Base-by-base conservation (phyloP, 53 echinoderm and acorn worm genomes). In the Stichopus horrens region DNA sequence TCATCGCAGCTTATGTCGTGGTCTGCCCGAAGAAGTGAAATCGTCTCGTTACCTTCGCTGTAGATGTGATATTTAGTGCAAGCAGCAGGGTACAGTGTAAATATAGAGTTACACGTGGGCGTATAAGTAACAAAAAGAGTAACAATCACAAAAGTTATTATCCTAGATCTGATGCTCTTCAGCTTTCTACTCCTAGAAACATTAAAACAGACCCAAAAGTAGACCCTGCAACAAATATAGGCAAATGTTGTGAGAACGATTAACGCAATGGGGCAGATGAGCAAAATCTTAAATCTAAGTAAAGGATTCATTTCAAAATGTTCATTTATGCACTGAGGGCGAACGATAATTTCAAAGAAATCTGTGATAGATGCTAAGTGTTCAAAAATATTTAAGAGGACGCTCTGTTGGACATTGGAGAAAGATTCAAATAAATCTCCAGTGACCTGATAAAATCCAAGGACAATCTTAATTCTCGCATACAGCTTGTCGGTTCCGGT, bases 31-130 rank as follows among this genome's bases (percentile, higher is more conserved):
- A 83, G 83, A 23, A 83, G 83, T 7, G 83, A n/a, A 8, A 83
- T 83, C 6, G 58, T 8, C 18, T 58, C 21, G 21, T 57, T 59
- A 21, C 59, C 58, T 5, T n/a, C 22, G 6, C 23, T 19, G 57
- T 59, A 19, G 6, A 58, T 16, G 7, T 7, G 7, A 23, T 58
- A 83, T 7, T 4, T 23, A 5, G 18, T 4, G 21, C 83, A 83
- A 20, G 83, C 83, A 10, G 22, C n/a, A 8, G 83, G 83, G 59
- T 63, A 85, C 10, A 85, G 5, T 9, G 23, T 67, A 18, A 85
- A 85, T 16, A 85, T 85, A 14, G 85, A 58, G 21, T 63, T 59
- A 85, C 85, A 85, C 23, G 71, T 85, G 5, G 85, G 85, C 14
- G 85, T 63, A 7, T 85, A 85, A 9, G 85, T 85, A 9, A 85